Base-by-base conservation (phyloP, 1,140 invertebrate species). In the Hesperophylax magnus region DNA sequence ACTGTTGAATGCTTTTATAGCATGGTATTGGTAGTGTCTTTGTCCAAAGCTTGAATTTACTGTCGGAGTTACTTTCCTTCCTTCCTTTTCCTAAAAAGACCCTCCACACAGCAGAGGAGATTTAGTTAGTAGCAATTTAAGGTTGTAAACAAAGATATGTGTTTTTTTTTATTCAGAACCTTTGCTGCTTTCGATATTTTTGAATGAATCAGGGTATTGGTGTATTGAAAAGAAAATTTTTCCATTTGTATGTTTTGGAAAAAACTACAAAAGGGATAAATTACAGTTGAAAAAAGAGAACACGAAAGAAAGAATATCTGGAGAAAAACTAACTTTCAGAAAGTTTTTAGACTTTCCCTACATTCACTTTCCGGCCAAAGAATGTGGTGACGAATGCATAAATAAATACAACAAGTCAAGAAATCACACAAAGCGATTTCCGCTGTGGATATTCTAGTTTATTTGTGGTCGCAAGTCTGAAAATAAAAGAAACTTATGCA, bases 331-430 rank as follows among this genome's bases (percentile, higher is more conserved):
- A 39, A 61, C 58, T 20, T 61, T 15, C 27, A 2, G 31, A 31
- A 31, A 67, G 22, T 67, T 61, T 67, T 67, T 8, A 7, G 63
- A 67, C 24, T 67, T 65, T 31, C 24, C 11, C 24, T 34, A 17
- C 17, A 17, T 67, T 31, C 24, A n/a, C 31, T 67, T 67, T 8
- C 63, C 8, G 9, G 11, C 11, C 27, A 67, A 67, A 31, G 31
- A 67, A 67, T 27, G 63, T 67, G 27, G 24, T 67, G 24, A 67
- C 63, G 63, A 67, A 67, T 67, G 63, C 63, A 67, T 34, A 67
- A 22, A 61, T 61, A 61, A 61, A 24, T 17, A 9, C 22, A 15
- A 14, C 24, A 34, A 67, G 63, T 34, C 17, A 17, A n/a, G 17
- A n/a, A 14, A 67, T 67, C 22, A 27, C 22, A 31, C 17, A 31